Conservation (phyloP, 2,113 vertebrate genomes). For the Phrynocephalus versicolor region DNA sequence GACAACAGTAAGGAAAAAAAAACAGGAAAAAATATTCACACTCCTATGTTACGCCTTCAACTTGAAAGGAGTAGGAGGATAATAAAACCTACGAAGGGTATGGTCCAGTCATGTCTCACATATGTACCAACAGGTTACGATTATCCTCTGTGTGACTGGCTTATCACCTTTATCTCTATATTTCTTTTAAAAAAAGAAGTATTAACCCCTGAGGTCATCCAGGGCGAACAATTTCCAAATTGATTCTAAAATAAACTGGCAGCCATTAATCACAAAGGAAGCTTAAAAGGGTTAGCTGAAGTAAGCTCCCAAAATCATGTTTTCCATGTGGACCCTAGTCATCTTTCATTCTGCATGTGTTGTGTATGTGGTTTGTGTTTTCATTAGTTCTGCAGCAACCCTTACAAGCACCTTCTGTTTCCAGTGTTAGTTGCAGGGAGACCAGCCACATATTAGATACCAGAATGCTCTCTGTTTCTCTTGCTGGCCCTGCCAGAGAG, state of each 20-base stretch:
- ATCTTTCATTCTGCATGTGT: background rate
- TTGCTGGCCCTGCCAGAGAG: background rate
- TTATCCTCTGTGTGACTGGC: background rate
- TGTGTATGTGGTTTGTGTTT: background rate
- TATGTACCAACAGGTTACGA: background rate
- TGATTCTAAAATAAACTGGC: conserved; percentile 31
- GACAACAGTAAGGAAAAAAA: no score
- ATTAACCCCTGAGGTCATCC: conserved; percentile 28
- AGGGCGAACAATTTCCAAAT: conserved; percentile 29
- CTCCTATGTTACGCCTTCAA: accelerated
- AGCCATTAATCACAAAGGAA: conserved; percentile 15
- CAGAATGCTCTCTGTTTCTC: no score
- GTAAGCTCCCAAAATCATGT: conserved; percentile 1
- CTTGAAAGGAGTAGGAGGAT: background rate
- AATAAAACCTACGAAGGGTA: conserved; percentile 46
- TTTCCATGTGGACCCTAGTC: conserved; percentile 20
- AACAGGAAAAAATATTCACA: background rate
- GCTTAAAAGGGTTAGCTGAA: background rate
- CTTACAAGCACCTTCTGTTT: background rate
- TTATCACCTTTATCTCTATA: background rate
- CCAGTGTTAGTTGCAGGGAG: background rate
- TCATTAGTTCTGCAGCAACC: background rate
- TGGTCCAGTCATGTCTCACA: conserved; percentile 37
- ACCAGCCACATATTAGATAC: background rate
- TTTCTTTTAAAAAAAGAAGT: background rate